A percentile compares a stretch with the other conserved stretches of the same genome.
phyloP scores from a whole-genome alignment of 2,888 invertebrate genomes.

The Drosophila nigricruria region DNA sequence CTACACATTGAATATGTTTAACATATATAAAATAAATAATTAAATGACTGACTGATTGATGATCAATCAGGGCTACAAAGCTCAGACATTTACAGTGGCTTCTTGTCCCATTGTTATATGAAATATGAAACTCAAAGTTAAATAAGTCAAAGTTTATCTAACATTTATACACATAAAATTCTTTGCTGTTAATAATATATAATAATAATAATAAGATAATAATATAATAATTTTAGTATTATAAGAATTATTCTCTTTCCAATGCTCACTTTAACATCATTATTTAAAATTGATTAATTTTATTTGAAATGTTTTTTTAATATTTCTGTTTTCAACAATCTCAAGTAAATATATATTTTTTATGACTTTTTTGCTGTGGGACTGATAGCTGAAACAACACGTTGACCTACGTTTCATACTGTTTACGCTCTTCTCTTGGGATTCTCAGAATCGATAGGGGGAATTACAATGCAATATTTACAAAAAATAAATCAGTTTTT shows the following conservation, averaged over 20 bases:
- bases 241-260: background rate
- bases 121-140: no score
- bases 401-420: conserved; percentile 1
- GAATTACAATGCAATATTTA: conserved; percentile 2
- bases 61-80: background rate
- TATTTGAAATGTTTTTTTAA: background rate
- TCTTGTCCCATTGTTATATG: no score
- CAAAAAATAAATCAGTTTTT: background rate
- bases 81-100: no score
- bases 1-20: background rate
- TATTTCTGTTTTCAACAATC: conserved; percentile 2
- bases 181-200: no score
- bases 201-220: no score
- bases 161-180: no score
- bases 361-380: background rate
- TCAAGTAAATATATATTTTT: conserved; percentile 2
- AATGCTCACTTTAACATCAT: background rate
- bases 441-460: conserved; percentile 3
- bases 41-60: background rate
- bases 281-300: conserved; percentile 5
- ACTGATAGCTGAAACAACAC: conserved; percentile 3
- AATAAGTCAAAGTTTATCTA: no score
- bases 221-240: no score
- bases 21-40: background rate
- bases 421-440: background rate